Conservation (phyloP, 53 echinoderm and acorn worm genomes). For the Patiria pectinifera region DNA sequence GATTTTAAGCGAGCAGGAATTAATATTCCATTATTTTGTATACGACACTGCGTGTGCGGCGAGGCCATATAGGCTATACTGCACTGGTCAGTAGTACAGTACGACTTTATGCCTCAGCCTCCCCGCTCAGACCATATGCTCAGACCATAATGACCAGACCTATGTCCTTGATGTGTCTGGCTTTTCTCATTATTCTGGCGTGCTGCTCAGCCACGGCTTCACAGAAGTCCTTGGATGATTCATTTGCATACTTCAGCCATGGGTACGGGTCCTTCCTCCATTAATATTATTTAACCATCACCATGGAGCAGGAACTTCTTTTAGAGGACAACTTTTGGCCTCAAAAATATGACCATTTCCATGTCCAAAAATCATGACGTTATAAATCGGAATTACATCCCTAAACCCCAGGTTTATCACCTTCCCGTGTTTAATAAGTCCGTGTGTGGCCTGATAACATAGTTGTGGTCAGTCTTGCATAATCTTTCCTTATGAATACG, state of each 20-base stretch:
- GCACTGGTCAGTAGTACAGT: too few relatives aligned
- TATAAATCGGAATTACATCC: not conserved
- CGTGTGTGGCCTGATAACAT: not conserved
- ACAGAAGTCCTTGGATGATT: slow-evolving; percentile 14
- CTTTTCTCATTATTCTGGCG: not conserved
- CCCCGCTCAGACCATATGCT: not conserved
- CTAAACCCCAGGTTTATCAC: not conserved
- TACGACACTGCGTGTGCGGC: too few relatives aligned
- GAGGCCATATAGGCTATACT: too few relatives aligned
- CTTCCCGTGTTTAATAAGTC: not conserved
- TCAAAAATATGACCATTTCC: slow-evolving; percentile 14
- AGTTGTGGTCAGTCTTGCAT: slow-evolving; percentile 41
- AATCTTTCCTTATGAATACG: slow-evolving; percentile 53
- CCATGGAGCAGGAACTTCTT: too few relatives aligned
- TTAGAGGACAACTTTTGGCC: not conserved
- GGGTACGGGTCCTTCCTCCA: not conserved
- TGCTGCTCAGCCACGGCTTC: not conserved
- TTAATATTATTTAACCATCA: too few relatives aligned
- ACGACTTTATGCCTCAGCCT: too few relatives aligned
- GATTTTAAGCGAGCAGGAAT: too few relatives aligned
- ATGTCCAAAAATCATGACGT: slow-evolving; percentile 38
- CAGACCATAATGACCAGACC: not conserved
- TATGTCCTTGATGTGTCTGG: slow-evolving; percentile 55
- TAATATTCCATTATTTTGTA: too few relatives aligned
- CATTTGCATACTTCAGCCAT: slow-evolving; percentile 33